phyloP scores from a whole-genome alignment of 2,888 invertebrate species.

The Lottia gigantea region DNA sequence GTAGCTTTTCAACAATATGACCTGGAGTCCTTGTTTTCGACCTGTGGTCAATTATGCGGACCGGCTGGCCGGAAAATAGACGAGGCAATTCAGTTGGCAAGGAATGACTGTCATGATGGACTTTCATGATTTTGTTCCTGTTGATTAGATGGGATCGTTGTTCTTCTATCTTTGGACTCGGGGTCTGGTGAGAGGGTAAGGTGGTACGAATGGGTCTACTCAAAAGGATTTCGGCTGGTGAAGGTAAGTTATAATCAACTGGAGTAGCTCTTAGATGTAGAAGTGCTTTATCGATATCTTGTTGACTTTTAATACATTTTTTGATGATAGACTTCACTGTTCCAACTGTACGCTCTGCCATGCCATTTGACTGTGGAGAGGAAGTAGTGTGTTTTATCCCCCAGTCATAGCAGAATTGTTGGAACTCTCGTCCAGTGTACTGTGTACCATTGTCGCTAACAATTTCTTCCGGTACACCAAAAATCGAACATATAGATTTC shows the following conservation, averaged over 20 bases:
- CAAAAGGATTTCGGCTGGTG: slow-evolving; percentile 4
- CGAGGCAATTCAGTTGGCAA: neutral
- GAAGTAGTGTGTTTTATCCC: neutral
- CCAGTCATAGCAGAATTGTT: slow-evolving; percentile 8
- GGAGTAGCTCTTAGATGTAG: slow-evolving; percentile 15
- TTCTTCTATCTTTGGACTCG: neutral
- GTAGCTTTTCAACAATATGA: neutral
- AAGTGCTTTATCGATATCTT: slow-evolving; percentile 8
- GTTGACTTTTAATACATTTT: slow-evolving; percentile 4
- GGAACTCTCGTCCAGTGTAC: slow-evolving; percentile 3
- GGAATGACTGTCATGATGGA: neutral
- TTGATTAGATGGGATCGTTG: neutral
- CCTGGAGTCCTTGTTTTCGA: slow-evolving; percentile 5
- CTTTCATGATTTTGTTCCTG: neutral
- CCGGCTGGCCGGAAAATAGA: neutral
- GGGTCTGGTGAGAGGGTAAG: neutral
- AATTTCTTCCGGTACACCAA: slow-evolving; percentile 16
- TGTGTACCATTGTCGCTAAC: slow-evolving; percentile 11
- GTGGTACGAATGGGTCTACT: neutral
- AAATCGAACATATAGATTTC: slow-evolving; percentile 5
- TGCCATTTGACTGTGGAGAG: slow-evolving; percentile 6
- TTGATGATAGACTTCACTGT: too few species aligned
- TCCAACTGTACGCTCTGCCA: slow-evolving; percentile 15
- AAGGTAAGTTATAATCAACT: neutral
- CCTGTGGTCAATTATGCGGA: neutral